Conservation (phyloP, 1,140 invertebrate species). For the Drosophila kikkawai region DNA sequence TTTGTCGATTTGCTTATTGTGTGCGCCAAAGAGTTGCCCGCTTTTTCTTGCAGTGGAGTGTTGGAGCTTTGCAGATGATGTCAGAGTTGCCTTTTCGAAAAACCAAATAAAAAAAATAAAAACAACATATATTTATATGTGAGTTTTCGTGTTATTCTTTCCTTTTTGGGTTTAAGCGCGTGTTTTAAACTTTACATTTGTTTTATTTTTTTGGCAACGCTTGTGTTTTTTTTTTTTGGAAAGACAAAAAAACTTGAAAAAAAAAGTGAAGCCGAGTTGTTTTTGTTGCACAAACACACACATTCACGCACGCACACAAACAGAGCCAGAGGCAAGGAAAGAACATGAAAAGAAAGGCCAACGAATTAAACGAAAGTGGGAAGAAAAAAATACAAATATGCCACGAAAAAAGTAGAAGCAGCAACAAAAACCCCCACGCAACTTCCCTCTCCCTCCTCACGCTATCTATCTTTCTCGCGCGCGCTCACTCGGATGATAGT, state of each 20-base stretch:
- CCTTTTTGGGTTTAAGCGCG: slow-evolving; percentile 17
- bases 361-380: slow-evolving; percentile 41
- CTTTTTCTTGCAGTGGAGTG: slow-evolving; percentile 51
- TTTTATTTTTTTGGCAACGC: slow-evolving; percentile 23
- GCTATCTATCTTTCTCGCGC: slow-evolving; percentile 5
- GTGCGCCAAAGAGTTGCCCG: slow-evolving; percentile 11
- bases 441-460: slow-evolving; percentile 13
- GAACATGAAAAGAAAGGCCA: slow-evolving; percentile 22
- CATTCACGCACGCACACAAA: slow-evolving; percentile 1
- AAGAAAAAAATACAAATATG: slow-evolving; percentile 49
- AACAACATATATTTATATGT: slow-evolving; percentile 6
- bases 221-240: slow-evolving; percentile 11
- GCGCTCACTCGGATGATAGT: slow-evolving; percentile 17
- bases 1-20: slow-evolving; percentile 6
- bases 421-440: slow-evolving; percentile 32
- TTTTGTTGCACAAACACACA: slow-evolving; percentile 22
- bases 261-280: slow-evolving; percentile 6
- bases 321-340: slow-evolving; percentile 12
- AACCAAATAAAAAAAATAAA: slow-evolving; percentile 41
- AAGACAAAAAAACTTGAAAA: slow-evolving; percentile 24
- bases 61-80: slow-evolving; percentile 70
- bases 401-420: slow-evolving; percentile 59
- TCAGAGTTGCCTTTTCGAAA: slow-evolving; percentile 62
- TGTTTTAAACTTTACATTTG: slow-evolving; percentile 21
- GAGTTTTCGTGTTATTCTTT: slow-evolving; percentile 23